Base-by-base conservation (phyloP, 2,888 invertebrate genomes). In the Melangyna quadrimaculata region DNA sequence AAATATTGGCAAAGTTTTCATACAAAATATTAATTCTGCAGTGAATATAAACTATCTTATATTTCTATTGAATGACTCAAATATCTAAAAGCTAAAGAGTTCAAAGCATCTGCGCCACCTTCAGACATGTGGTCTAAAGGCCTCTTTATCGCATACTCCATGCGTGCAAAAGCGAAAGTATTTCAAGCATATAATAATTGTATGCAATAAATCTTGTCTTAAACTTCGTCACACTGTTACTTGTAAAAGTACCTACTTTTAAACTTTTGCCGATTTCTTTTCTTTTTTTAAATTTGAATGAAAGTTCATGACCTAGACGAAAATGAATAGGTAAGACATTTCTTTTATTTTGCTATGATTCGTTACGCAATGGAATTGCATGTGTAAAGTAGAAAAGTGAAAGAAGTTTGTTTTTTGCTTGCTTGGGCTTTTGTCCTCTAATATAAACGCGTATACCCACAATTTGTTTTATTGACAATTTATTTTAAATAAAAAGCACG, bases 221-320 rank as follows among this genome's bases (percentile, higher is more conserved):
- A 40, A 75, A 65, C 70, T 80, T 48, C 80, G 75, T 65, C 45
- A 63, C 48, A 70, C 29, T 75, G 75, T 48, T 65, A 75, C 24
- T 24, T 8, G 51, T 51, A 17, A 29, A 32, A 55, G n/a, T 53
- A 17, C 1, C 10, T 75, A 37, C 22, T 65, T 63, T 61, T 17
- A 17, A 43, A 24, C 2, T 57, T n/a, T 57, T 63, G 29, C 27
- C n/a, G 61, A 61, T 70, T 71, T 32, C 22, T 24, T 19, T 40
- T 78, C 10, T 63, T n/a, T 55, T 27, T 55, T 27, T 43, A 9
- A n/a, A 10, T n/a, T 27, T 55, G 17, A 17, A 22, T 37, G n/a
- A n/a, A 22, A 29, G 22, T 69, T 37, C 48, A 55, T 45, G 57
- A 59, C 57, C 35, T 59, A 59, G 59, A 51, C 51, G 14, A 7